A percentile compares a stretch with the other conserved stretches of the same genome.
phyloP scores from a whole-genome alignment of 1,140 invertebrate species.

The Halyomorpha halys region DNA sequence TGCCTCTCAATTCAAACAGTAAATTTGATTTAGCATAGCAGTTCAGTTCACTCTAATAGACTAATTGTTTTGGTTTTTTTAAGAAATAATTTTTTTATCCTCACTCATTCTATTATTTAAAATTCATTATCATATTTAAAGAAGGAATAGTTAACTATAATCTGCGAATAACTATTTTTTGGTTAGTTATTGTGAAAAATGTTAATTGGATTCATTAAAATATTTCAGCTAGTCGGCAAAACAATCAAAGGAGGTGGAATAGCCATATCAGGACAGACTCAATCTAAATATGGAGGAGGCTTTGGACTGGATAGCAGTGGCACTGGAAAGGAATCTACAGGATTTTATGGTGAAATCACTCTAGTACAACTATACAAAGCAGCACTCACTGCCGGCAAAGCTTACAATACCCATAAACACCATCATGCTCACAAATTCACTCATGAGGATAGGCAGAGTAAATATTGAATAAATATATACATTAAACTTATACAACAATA shows the following conservation, averaged over 20 bases:
- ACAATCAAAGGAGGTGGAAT: slow-evolving; percentile 63
- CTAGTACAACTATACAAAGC: slow-evolving; percentile 66
- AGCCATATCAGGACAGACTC: slow-evolving; percentile 60
- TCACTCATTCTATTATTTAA: no score
- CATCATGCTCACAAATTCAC: slow-evolving; percentile 68
- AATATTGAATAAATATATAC: background rate
- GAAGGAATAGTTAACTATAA: no score
- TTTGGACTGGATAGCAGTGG: slow-evolving; percentile 40
- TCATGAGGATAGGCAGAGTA: slow-evolving; percentile 44
- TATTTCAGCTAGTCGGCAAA: slow-evolving; percentile 58
- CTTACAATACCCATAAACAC: slow-evolving; percentile 71
- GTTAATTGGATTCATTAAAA: background rate
- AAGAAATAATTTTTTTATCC: no score
- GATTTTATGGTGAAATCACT: slow-evolving; percentile 63
- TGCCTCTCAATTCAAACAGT: no score
- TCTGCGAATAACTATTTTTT: no score
- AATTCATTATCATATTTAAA: no score
- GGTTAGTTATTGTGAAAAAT: no score
- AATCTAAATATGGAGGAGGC: slow-evolving; percentile 45
- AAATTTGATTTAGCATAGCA: no score
- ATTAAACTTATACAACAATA: background rate
- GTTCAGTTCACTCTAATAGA: no score
- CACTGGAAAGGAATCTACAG: slow-evolving; percentile 40
- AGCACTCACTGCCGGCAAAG: slow-evolving; percentile 66
- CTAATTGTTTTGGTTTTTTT: no score